Conservation (phyloP, 2,888 invertebrate genomes). For the Parnassius apollo region DNA sequence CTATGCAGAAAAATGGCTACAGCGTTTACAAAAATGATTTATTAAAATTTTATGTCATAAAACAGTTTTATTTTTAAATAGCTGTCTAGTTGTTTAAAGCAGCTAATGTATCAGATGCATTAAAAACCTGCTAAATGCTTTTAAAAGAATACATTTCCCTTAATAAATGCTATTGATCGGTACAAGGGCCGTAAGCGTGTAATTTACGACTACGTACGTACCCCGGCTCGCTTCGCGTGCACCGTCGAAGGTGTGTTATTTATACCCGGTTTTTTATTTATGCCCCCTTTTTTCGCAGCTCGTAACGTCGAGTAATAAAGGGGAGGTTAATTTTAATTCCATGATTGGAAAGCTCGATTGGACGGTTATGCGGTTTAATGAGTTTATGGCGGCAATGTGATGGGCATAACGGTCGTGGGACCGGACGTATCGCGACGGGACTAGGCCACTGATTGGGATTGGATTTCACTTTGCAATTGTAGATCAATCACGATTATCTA, state of each 20-base stretch:
- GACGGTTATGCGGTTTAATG: slow-evolving; percentile 77
- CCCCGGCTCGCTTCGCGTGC: slow-evolving; percentile 66
- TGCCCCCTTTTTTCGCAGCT: slow-evolving; percentile 81
- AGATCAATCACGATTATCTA: no score
- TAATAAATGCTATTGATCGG: slow-evolving; percentile 79
- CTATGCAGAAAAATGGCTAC: no score
- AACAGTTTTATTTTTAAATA: no score
- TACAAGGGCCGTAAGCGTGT: slow-evolving; percentile 62
- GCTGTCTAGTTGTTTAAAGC: no score
- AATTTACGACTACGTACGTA: slow-evolving; percentile 71
- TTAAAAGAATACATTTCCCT: slow-evolving; percentile 66
- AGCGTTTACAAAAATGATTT: no score
- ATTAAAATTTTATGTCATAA: no score
- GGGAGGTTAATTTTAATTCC: slow-evolving; percentile 80
- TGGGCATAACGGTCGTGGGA: slow-evolving; percentile 66
- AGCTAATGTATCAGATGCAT: no score
- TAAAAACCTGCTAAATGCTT: slow-evolving; percentile 18
- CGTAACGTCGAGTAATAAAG: slow-evolving; percentile 77
- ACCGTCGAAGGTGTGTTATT: slow-evolving; percentile 77
- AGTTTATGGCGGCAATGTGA: slow-evolving; percentile 72
- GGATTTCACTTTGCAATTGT: not conserved
- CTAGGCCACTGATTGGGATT: slow-evolving; percentile 11
- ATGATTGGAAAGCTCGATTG: slow-evolving; percentile 81
- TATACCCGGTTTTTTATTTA: slow-evolving; percentile 79
- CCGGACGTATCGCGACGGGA: slow-evolving; percentile 35